phyloP scores from a whole-genome alignment of 1,140 invertebrate species.

The Ooceraea biroi region DNA sequence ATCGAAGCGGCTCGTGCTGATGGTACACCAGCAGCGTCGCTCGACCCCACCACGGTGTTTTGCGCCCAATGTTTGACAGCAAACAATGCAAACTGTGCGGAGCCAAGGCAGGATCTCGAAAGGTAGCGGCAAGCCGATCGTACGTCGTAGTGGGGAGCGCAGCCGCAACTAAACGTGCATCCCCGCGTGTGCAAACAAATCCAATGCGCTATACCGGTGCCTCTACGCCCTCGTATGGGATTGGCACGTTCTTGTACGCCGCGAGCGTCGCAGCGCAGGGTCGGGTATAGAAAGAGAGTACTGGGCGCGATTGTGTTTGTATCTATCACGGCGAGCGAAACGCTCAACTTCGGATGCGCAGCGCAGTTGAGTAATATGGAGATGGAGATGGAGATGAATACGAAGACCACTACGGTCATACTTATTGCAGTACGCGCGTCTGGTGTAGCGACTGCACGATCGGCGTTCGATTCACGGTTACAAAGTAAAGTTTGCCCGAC shows the following conservation, averaged over 20 bases:
- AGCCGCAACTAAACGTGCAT: constrained; percentile 78
- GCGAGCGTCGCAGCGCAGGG: not conserved
- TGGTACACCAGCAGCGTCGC: not conserved
- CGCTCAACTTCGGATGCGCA: constrained; percentile 29
- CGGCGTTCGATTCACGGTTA: constrained; percentile 5
- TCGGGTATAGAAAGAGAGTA: not conserved
- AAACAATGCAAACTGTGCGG: constrained; percentile 81
- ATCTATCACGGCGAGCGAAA: constrained; percentile 3
- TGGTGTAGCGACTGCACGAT: constrained; percentile 37
- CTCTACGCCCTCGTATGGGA: constrained; percentile 67
- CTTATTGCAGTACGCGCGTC: not conserved
- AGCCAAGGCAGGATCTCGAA: constrained; percentile 63
- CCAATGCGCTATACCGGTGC: constrained; percentile 60
- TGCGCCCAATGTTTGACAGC: constrained; percentile 83
- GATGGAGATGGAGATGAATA: constrained; percentile 13
- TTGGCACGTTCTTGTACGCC: constrained; percentile 44
- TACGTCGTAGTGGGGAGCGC: constrained; percentile 77
- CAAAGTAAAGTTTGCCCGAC: too few species aligned
- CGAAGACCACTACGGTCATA: too few species aligned
- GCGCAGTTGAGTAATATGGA: not conserved
- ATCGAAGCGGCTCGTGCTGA: constrained; percentile 28
- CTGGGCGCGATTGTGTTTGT: not conserved
- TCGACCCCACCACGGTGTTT: constrained; percentile 71
- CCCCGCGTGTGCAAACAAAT: constrained; percentile 80
- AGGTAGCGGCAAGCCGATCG: constrained; percentile 45